A percentile compares a stretch with the other conserved stretches of the same genome.
phyloP scores from a whole-genome alignment of 2,113 vertebrate genomes.

The Albula goreensis region DNA sequence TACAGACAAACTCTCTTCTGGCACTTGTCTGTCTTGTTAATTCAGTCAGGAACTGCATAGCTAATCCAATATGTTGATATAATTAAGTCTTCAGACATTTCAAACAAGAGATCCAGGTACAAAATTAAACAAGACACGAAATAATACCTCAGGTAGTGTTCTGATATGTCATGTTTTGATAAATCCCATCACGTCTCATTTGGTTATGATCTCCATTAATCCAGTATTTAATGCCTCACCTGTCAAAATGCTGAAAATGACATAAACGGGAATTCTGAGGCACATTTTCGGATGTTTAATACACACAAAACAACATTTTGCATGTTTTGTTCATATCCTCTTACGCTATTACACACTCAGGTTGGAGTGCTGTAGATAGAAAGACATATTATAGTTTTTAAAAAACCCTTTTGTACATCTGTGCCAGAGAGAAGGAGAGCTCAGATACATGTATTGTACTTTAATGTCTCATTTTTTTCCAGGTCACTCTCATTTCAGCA shows the following conservation, averaged over 20 bases:
- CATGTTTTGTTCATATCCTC: no score
- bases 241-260: neutral
- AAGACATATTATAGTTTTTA: no score
- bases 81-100: neutral
- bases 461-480: no score
- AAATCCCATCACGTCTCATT: neutral
- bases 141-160: neutral
- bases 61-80: neutral
- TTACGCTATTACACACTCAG: no score
- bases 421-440: neutral
- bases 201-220: neutral
- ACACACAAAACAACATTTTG: no score
- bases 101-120: neutral
- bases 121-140: neutral
- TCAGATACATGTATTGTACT: no score
- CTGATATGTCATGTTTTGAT: neutral
- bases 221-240: neutral
- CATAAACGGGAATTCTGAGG: neutral
- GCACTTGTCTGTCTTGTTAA: neutral
- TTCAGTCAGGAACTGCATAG: neutral
- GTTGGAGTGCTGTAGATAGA: no score
- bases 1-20: no score
- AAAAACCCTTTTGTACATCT: neutral
- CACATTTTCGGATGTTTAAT: neutral
- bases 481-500: neutral